These are phyloP conservation scores for Equus quagga DNA, from an alignment of 2,113 vertebrate species.

Conservation along the genomic window DNA sequence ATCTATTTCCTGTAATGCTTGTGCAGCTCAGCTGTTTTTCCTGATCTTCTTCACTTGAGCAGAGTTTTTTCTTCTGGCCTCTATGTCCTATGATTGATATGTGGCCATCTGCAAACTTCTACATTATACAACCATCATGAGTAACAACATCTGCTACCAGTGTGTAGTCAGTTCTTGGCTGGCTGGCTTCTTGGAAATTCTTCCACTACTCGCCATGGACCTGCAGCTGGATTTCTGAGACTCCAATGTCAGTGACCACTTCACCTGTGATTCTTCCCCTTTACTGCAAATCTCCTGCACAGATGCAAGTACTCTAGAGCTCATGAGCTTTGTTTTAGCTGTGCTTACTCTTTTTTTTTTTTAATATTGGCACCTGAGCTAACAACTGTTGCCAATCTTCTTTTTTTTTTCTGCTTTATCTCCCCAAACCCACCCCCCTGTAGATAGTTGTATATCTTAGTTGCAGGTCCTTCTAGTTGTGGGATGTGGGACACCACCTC, in stretches of 20 bases:
- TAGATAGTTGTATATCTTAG: too few species aligned
- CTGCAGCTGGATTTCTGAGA: conserved; percentile 59
- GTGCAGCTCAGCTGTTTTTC: conserved; percentile 45
- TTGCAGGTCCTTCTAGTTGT: too few species aligned
- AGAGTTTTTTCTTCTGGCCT: conserved; percentile 68
- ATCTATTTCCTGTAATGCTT: conserved; percentile 29
- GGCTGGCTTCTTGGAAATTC: conserved; percentile 62
- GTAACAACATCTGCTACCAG: conserved; percentile 52
- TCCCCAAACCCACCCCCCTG: too few species aligned
- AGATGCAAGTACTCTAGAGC: conserved; percentile 35
- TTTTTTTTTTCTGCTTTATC: too few species aligned
- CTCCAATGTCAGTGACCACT: conserved; percentile 51
- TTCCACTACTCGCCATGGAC: conserved; percentile 59
- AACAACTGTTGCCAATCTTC: too few species aligned
- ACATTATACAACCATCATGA: conserved; percentile 74
- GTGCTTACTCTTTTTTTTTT: not conserved
- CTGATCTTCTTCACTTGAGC: conserved; percentile 2
- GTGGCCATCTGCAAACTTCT: conserved; percentile 79
- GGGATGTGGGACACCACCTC: too few species aligned
- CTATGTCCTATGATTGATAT: conserved; percentile 81
- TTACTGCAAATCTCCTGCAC: conserved; percentile 54
- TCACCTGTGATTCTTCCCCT: conserved; percentile 52
- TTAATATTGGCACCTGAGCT: too few species aligned
- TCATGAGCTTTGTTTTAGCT: conserved; percentile 32
- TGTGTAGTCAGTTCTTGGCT: conserved; percentile 63